These are phyloP conservation scores for Dromiciops gliroides DNA, from an alignment of 2,113 vertebrate genomes.

Conservation along the genomic window DNA sequence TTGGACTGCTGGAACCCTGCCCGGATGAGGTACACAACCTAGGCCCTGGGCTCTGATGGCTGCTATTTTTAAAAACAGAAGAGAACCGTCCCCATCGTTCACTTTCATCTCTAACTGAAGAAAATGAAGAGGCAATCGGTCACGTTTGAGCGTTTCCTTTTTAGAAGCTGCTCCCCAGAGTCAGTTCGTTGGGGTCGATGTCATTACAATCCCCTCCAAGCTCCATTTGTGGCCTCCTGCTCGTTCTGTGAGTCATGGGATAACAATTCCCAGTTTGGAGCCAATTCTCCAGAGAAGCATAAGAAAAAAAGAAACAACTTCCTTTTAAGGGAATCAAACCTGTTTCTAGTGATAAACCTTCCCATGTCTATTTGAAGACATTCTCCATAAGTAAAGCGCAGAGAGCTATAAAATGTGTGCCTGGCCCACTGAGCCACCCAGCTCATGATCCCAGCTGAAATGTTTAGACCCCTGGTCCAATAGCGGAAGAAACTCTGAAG, in stretches of 20 bases:
- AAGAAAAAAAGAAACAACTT: conserved; percentile 87
- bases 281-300: conserved; percentile 89
- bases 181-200: conserved; percentile 67
- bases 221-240: conserved; percentile 72
- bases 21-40: not conserved
- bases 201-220: conserved; percentile 79
- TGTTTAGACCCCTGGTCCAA: conserved; percentile 63
- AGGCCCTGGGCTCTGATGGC: not conserved
- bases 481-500: not conserved
- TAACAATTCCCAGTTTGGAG: conserved; percentile 88
- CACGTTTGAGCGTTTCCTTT: conserved; percentile 52
- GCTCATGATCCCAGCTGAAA: not conserved
- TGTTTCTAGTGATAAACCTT: conserved; percentile 84
- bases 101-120: not conserved
- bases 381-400: conserved; percentile 79
- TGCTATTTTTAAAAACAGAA: conserved; percentile 1
- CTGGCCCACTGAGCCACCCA: not conserved
- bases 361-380: conserved; percentile 80
- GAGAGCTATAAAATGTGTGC: conserved; percentile 71
- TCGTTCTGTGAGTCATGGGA: conserved; percentile 86
- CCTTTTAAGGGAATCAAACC: conserved; percentile 94
- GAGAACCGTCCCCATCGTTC: not conserved
- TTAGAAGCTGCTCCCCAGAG: conserved; percentile 52
- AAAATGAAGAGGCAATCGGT: conserved; percentile 17
- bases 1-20: not conserved